Evolutionary conservation across 2,113 vertebrate genomes (phyloP).

Genomic region (Pelecanoides urinatrix): DNA sequence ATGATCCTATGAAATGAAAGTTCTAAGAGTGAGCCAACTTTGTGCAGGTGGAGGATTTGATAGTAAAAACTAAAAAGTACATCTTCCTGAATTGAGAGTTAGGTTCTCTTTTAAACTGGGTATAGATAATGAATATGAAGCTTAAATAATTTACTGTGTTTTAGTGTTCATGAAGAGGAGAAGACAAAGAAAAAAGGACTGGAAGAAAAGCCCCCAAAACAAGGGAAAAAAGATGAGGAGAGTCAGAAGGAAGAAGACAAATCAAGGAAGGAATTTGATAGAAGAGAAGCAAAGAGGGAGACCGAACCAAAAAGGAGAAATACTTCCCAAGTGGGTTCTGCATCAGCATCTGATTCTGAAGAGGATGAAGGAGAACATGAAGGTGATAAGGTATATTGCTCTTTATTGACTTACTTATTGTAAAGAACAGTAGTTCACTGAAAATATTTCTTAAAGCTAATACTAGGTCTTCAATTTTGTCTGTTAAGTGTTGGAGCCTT

Average conservation of each 20-base stretch:
- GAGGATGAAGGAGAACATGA: conserved; percentile 77
- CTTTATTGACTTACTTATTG: neutral
- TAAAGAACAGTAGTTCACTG: neutral
- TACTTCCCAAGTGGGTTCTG: conserved; percentile 76
- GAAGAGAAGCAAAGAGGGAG: conserved; percentile 72
- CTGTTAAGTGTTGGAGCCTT: neutral
- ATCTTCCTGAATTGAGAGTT: neutral
- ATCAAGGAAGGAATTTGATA: conserved; percentile 78
- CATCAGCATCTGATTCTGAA: conserved; percentile 78
- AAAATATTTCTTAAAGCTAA: neutral
- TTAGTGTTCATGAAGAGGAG: conserved; percentile 75
- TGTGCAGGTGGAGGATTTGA: neutral
- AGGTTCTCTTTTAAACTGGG: neutral
- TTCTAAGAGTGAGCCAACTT: neutral
- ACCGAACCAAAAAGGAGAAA: conserved; percentile 79
- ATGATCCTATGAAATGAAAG: neutral
- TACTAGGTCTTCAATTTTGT: neutral
- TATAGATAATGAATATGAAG: neutral
- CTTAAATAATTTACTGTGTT: neutral
- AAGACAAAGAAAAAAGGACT: conserved; percentile 79
- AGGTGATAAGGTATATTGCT: conserved; percentile 76
- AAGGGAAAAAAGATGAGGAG: conserved; percentile 77
- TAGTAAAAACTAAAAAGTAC: neutral
- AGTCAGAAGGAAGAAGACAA: conserved; percentile 67
- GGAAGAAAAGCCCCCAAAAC: conserved; percentile 81